phyloP scores from a whole-genome alignment of 1,140 invertebrate species.

The Rhyzopertha dominica region DNA sequence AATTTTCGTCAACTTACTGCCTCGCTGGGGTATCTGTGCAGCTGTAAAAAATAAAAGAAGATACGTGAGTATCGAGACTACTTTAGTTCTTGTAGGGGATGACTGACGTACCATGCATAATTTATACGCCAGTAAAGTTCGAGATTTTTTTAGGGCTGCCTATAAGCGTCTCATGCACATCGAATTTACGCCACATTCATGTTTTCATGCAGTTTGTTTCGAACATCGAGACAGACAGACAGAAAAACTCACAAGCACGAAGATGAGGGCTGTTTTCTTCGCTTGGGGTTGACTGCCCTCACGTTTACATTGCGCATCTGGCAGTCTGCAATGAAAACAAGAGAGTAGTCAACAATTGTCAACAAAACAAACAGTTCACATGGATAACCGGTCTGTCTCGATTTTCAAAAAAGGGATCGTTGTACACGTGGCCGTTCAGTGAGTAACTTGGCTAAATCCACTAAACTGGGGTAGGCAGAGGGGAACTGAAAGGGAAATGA shows the following conservation, averaged over 20 bases:
- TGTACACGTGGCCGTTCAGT: background rate
- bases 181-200: too few relatives aligned
- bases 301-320: constrained; percentile 70
- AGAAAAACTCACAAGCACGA: constrained; percentile 62
- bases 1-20: too few relatives aligned
- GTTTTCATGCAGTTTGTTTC: constrained; percentile 23
- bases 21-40: constrained; percentile 83
- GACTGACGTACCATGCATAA: too few relatives aligned
- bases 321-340: constrained; percentile 64
- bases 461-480: constrained; percentile 8
- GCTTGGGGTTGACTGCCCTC: constrained; percentile 67
- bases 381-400: background rate
- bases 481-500: constrained; percentile 15
- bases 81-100: too few relatives aligned
- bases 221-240: constrained; percentile 57
- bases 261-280: constrained; percentile 64
- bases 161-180: too few relatives aligned
- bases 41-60: constrained; percentile 66
- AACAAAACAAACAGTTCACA: constrained; percentile 36
- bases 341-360: constrained; percentile 48
- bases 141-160: too few relatives aligned
- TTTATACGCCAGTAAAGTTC: too few relatives aligned
- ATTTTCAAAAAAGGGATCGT: background rate
- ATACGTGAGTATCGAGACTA: too few relatives aligned
- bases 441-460: background rate